phyloP scores from a whole-genome alignment of 2,888 invertebrate genomes.

The Anoplius nigerrimus region DNA sequence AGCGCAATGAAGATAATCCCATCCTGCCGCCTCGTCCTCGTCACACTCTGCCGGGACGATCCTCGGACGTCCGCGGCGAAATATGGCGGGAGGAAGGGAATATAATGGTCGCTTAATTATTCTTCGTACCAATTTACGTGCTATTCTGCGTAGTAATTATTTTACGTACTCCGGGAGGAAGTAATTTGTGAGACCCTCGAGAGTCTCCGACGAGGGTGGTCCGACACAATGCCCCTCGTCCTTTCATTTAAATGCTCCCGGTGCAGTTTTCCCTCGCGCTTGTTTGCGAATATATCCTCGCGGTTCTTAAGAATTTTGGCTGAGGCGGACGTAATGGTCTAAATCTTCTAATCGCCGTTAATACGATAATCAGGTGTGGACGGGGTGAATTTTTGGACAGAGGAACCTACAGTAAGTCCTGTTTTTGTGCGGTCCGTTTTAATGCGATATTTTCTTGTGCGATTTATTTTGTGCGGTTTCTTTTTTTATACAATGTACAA shows the following conservation, averaged over 20 bases:
- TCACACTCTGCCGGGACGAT: neutral
- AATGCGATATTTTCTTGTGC: no score
- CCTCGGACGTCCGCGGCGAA: constrained; percentile 10
- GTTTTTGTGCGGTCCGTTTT: no score
- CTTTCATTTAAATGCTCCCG: constrained; percentile 4
- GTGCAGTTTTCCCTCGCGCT: constrained; percentile 1
- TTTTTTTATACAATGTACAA: no score
- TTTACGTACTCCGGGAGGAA: constrained; percentile 25
- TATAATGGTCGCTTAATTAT: constrained; percentile 34
- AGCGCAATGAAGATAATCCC: neutral
- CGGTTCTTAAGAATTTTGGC: no score
- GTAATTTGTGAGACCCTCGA: constrained; percentile 21
- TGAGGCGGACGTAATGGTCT: no score
- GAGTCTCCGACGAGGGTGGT: constrained; percentile 18
- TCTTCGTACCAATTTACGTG: constrained; percentile 31
- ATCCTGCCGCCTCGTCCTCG: neutral
- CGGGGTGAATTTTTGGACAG: no score
- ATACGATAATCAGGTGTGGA: no score
- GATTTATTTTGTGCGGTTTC: no score
- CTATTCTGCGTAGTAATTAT: constrained; percentile 28
- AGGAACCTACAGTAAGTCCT: no score
- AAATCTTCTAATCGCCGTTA: no score
- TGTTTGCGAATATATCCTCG: constrained; percentile 1
- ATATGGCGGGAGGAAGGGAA: constrained; percentile 11
- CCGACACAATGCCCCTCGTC: neutral